Percentiles rank a stretch among this genome's conserved stretches.
Conservation (phyloP, 2,888 invertebrate genomes). For the Smittia aterrima region DNA sequence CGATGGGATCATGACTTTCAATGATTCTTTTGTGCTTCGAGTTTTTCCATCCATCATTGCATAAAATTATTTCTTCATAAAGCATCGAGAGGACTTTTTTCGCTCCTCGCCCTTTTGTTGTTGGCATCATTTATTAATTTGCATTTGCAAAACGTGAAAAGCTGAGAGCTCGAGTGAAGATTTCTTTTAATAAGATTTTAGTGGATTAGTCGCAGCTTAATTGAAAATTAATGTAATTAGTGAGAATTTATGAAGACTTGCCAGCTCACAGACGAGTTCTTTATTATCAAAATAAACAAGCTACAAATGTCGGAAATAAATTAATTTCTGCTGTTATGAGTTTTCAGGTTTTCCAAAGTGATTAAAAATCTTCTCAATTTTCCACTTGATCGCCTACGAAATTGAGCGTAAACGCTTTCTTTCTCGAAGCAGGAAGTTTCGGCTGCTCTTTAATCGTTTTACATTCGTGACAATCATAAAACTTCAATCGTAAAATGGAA, state of each 20-base stretch:
- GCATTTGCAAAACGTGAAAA: conserved; percentile 30
- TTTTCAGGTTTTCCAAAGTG: background rate
- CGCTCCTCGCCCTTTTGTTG: background rate
- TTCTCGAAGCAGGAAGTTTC: background rate
- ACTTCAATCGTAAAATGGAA: conserved; percentile 28
- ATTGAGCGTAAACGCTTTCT: conserved; percentile 39
- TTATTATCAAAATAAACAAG: too few relatives aligned
- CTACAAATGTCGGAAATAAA: background rate
- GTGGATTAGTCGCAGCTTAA: background rate
- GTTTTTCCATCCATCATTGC: conserved; percentile 37
- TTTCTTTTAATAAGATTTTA: background rate
- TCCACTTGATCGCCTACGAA: conserved; percentile 37
- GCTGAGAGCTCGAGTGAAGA: background rate
- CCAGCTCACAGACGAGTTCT: too few relatives aligned
- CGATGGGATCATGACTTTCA: background rate
- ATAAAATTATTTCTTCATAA: conserved; percentile 17
- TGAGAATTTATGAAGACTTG: background rate
- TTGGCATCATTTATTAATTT: conserved; percentile 40
- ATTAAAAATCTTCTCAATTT: conserved; percentile 28
- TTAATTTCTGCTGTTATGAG: background rate
- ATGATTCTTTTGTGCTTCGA: background rate
- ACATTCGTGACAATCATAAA: conserved; percentile 40
- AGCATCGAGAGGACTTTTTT: conserved; percentile 6
- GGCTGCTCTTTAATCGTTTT: conserved; percentile 34
- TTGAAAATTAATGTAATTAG: conserved; percentile 7